phyloP scores from a whole-genome alignment of 2,797 vertebrate species.

The Danionella dracula region DNA sequence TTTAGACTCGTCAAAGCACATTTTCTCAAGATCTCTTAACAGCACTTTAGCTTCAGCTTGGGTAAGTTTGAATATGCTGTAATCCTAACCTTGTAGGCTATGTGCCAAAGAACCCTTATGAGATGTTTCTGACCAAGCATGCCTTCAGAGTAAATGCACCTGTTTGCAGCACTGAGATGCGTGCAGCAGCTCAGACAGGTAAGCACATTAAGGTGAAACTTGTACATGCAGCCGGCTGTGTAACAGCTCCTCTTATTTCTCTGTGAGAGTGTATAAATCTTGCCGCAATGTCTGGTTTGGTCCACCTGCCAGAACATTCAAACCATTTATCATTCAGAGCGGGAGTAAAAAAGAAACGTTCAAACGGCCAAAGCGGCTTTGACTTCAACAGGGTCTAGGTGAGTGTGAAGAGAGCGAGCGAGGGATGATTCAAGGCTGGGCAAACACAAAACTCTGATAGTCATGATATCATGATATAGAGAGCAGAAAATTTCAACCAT shows the following conservation, averaged over 20 bases:
- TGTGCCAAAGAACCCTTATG: too few species aligned
- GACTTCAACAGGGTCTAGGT: slow-evolving; percentile 54
- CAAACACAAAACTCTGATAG: slow-evolving; percentile 56
- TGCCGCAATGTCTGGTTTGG: slow-evolving; percentile 30
- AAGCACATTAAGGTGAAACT: slow-evolving; percentile 25
- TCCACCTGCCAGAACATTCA: slow-evolving; percentile 24
- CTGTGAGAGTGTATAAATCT: slow-evolving; percentile 15
- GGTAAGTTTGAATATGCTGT: too few species aligned
- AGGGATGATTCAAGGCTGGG: slow-evolving; percentile 38
- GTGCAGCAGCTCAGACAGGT: slow-evolving; percentile 11
- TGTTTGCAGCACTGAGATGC: slow-evolving; percentile 4
- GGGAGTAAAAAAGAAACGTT: slow-evolving; percentile 44
- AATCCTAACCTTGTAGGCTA: too few species aligned
- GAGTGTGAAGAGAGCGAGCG: slow-evolving; percentile 46
- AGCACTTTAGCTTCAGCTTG: too few species aligned
- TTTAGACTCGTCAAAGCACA: too few species aligned
- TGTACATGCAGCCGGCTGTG: slow-evolving; percentile 3
- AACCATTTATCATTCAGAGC: slow-evolving; percentile 39
- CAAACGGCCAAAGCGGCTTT: slow-evolving; percentile 64
- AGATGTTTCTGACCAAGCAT: too few species aligned
- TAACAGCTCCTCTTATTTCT: slow-evolving; percentile 20
- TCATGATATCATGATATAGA: slow-evolving; percentile 54
- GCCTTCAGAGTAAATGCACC: neutral
- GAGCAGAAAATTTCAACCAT: slow-evolving; percentile 61
- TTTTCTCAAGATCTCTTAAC: too few species aligned